A percentile compares a stretch with the other conserved stretches of the same genome.
Evolutionary conservation across 1,140 invertebrate species (phyloP).

Genomic region (Sweltsa coloradensis): DNA sequence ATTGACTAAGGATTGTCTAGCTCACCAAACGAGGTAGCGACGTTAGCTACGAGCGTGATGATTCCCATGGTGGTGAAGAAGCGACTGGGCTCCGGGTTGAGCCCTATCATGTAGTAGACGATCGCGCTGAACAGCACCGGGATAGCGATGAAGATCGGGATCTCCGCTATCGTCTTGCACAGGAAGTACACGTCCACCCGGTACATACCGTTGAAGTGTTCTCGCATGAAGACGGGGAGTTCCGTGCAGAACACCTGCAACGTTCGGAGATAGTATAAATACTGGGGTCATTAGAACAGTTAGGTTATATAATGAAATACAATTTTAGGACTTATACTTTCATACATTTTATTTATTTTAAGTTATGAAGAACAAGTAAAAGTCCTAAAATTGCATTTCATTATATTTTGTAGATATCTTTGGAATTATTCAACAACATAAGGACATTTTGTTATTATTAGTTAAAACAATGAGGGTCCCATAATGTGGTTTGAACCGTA

Average conservation of each 20-base stretch:
- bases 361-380: no score
- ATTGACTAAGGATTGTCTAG: constrained; percentile 1
- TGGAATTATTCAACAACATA: no score
- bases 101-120: constrained; percentile 76
- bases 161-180: constrained; percentile 79
- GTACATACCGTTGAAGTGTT: constrained; percentile 87
- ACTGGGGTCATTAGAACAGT: neutral
- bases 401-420: no score
- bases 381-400: no score
- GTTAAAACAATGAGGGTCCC: no score
- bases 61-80: constrained; percentile 66
- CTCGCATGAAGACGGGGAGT: constrained; percentile 80
- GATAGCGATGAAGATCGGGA: constrained; percentile 67
- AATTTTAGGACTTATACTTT: neutral
- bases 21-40: constrained; percentile 83
- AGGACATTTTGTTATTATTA: no score
- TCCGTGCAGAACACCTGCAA: constrained; percentile 84
- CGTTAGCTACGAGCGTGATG: constrained; percentile 74
- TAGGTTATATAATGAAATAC: neutral
- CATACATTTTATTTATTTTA: no score
- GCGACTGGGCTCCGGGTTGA: constrained; percentile 54
- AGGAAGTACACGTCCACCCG: constrained; percentile 87
- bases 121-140: constrained; percentile 75
- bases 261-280: neutral
- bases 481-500: no score